phyloP scores from a whole-genome alignment of 2,797 vertebrate species.

The Leptodactylus fallax region DNA sequence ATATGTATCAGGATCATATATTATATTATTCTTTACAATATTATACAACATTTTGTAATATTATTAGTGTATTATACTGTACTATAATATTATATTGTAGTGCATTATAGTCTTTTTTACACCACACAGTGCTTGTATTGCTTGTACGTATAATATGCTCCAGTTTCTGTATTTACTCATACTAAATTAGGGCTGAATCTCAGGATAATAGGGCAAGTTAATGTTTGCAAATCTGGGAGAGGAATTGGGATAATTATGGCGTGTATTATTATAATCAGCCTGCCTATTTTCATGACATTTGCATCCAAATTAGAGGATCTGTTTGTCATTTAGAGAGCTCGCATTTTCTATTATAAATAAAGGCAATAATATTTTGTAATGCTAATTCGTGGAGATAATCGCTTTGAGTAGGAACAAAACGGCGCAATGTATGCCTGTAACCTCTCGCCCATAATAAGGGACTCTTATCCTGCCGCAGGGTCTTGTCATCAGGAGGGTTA shows the following conservation, averaged over 20 bases:
- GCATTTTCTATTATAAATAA: slow-evolving; percentile 22
- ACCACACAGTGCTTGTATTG: background rate
- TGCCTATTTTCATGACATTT: slow-evolving; percentile 51
- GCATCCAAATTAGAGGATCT: slow-evolving; percentile 45
- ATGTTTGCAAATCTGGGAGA: slow-evolving; percentile 44
- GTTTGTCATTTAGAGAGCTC: slow-evolving; percentile 34
- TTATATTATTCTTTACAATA: background rate
- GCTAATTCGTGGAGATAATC: slow-evolving; percentile 47
- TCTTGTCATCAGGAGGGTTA: background rate
- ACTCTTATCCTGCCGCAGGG: background rate
- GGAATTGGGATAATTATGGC: slow-evolving; percentile 46
- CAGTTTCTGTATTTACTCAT: background rate
- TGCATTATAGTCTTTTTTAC: too few relatives aligned
- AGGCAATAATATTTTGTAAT: slow-evolving; percentile 52
- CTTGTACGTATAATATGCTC: background rate
- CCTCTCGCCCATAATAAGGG: slow-evolving; percentile 19
- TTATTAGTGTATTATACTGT: background rate
- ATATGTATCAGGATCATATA: background rate
- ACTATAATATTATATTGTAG: background rate
- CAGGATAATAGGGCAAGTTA: slow-evolving; percentile 33
- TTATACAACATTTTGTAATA: background rate
- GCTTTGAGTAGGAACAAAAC: slow-evolving; percentile 41
- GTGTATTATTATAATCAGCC: slow-evolving; percentile 46
- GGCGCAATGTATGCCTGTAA: background rate
- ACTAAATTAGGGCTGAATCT: slow-evolving; percentile 15